phyloP scores from a whole-genome alignment of 2,113 vertebrate species.

The Gasterosteus nipponicus region DNA sequence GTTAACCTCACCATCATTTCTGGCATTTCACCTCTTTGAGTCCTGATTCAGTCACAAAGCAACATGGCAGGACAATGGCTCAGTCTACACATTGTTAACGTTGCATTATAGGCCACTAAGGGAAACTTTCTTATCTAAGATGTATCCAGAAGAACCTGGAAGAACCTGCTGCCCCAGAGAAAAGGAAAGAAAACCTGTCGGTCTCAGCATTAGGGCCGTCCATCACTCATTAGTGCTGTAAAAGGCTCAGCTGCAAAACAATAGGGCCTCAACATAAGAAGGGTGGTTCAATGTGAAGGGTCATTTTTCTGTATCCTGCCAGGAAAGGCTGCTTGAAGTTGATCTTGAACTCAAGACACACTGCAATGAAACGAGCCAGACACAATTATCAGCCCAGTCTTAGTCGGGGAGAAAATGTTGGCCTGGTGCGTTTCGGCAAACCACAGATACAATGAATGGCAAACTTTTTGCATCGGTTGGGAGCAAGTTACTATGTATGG shows the following conservation, averaged over 20 bases:
- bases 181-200: constrained; percentile 27
- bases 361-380: neutral
- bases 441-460: neutral
- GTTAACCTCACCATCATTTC: neutral
- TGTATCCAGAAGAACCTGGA: neutral
- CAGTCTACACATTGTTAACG: neutral
- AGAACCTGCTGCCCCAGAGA: constrained; percentile 10
- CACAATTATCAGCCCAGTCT: neutral
- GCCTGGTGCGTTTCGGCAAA: neutral
- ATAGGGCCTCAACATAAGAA: constrained; percentile 49
- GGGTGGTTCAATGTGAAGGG: constrained; percentile 28
- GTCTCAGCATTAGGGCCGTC: constrained; percentile 27
- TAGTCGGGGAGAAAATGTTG: neutral
- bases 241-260: constrained; percentile 40
- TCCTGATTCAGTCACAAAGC: neutral
- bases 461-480: neutral
- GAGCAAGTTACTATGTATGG: neutral
- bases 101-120: neutral
- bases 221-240: constrained; percentile 36
- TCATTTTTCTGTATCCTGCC: constrained; percentile 53
- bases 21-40: neutral
- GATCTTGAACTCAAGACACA: constrained; percentile 5
- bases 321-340: constrained; percentile 50
- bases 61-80: neutral
- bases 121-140: neutral